Base-by-base conservation (phyloP, 2,888 invertebrate species). In the Machimus rusticus region DNA sequence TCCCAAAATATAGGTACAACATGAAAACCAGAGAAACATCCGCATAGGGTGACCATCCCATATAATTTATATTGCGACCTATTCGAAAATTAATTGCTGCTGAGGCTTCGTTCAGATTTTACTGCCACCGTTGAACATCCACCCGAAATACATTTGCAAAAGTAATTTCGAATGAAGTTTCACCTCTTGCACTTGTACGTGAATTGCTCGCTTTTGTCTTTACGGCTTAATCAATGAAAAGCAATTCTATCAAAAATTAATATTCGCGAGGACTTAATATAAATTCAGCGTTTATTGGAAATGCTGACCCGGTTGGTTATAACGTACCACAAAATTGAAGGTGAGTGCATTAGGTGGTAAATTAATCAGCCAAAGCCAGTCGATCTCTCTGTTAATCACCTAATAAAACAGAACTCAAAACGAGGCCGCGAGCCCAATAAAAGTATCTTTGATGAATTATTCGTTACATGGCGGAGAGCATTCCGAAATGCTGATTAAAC, bases 171-270 rank as follows among this genome's bases (percentile, higher is more conserved):
- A 0, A 66, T 66, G 8, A 66, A 28, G 23, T 66, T 66, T 66
- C 28, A 66, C 8, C 66, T 66, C 66, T 28, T 66, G 57, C 57
- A 57, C 57, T 23, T 57, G 8, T 43, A 2, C 9, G 16, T 57
- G 9, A 57, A 57, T 57, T n/a, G 66, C 3, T 12, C 66, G 66
- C 28, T 66, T 23, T 39, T 37, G 19, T 78, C 43, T 78, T 78
- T 43, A 78, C 43, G 37, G 23, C 39, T 78, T 78, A 78, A 78
- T 78, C 78, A 39, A 78, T 78, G 78, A 19, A 78, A 43, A 9
- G 78, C 23, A 78, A 78, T 78, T 78, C 43, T 43, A 78, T 78
- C 37, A 78, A 78, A 78, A 78, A 39, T 78, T 78, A 78, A 78
- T 78, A 78, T 78, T 78, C 43, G 43, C 12, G 14, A 19, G 37